Base-by-base conservation (phyloP, 2,888 invertebrate species). In the Drosophila anomalata region DNA sequence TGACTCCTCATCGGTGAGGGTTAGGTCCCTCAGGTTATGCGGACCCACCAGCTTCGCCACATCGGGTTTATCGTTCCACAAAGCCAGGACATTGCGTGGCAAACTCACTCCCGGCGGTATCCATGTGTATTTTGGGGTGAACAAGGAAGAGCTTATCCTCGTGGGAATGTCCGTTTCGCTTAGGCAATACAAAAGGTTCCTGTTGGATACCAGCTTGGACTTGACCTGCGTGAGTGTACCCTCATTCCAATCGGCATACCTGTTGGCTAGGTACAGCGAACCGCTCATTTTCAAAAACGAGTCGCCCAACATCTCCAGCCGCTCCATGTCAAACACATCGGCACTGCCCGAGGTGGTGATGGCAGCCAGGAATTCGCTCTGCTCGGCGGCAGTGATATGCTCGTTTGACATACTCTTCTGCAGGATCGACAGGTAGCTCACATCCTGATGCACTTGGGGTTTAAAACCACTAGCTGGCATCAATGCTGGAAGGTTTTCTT, bases 271-370 rank as follows among this genome's bases (percentile, higher is more conserved):
- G 89, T 94, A 95, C 0, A 96, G 91, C 0, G 97, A 95, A 7
- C 93, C 92, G 26, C 95, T 93, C 75, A 95, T 94, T 91, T 98
- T 98, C 2, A 98, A 92, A 81, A 95, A 96, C 0, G 96, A 95
- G 92, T 98, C 97, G 0, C 97, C 98, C 39, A 98, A 93, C 0
- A 96, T 95, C 91, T 98, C 97, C 36, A 96, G 92, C 5, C 97
- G 93, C 90, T 98, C 97, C 88, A 96, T 92, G 89, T 96, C 95
- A 57, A 96, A 94, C 42, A 94, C 93, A 89, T 97, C 97, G 60
- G 94, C 93, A 0, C 95, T 93, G 71, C 93, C 93, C 11, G 94
- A 93, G 42, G 94, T 92, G 0, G 96, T 96, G 11, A 97, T 90
- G 0, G 96, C 95, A 89, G 93, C 90, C 66, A 92, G 58, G 7